phyloP scores from a whole-genome alignment of 2,888 invertebrate genomes.

The Pecten maximus region DNA sequence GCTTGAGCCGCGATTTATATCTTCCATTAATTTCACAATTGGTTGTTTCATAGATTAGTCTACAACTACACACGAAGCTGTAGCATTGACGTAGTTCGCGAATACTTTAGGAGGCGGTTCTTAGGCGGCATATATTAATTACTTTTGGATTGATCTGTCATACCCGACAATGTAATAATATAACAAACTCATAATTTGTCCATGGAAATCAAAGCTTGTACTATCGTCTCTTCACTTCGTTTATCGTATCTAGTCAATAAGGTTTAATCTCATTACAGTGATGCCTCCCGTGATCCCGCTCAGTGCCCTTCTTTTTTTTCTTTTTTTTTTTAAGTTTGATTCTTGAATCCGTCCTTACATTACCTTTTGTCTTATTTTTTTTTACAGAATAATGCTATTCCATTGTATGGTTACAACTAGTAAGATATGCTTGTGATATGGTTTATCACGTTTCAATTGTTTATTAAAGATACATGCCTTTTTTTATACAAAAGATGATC shows the following conservation, averaged over 20 bases:
- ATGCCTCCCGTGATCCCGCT: too few species aligned
- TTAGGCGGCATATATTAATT: not conserved
- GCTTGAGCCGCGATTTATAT: not conserved
- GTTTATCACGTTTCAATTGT: too few species aligned
- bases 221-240: not conserved
- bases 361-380: too few species aligned
- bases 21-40: slow-evolving; percentile 23
- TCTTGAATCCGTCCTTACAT: too few species aligned
- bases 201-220: not conserved
- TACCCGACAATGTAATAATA: not conserved
- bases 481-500: too few species aligned
- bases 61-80: not conserved
- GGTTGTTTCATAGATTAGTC: not conserved
- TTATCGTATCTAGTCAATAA: not conserved
- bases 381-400: too few species aligned
- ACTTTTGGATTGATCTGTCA: not conserved
- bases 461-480: too few species aligned
- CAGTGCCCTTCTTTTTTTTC: too few species aligned
- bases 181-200: not conserved
- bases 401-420: too few species aligned
- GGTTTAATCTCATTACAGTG: too few species aligned
- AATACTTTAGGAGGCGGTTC: not conserved
- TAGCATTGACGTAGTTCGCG: not conserved
- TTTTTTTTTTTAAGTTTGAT: too few species aligned
- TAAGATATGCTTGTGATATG: too few species aligned